Evolutionary conservation across 2,113 vertebrate species (phyloP), one percentile per base, ranked within the genome.

Genomic region (Myotis lucifugus): DNA sequence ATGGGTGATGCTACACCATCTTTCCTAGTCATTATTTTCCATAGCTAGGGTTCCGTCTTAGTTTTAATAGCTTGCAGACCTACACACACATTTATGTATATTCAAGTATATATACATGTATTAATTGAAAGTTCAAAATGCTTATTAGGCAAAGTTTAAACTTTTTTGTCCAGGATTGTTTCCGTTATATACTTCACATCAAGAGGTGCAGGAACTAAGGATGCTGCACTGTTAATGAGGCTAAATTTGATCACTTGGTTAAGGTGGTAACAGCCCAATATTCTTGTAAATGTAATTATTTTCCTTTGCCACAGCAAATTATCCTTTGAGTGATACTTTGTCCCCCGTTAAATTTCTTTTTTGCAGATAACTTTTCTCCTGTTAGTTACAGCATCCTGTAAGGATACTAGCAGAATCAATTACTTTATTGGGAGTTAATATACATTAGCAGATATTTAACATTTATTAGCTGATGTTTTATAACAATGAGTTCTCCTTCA

Each of bases 1-100:
- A 56, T 42, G 23, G 5, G 17, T 76, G 32, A 70, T 77, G 9
- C 2, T 85, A 76, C 32, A 37, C 94, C 18, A 86, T 77, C 19
- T 88, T 85, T 94, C 64, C 14, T 50, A 48, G 27, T 59, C n/a
- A 15, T 12, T 94, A 25, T 85, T 90, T 91, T 94, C 27, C 9
- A 25, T 54, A 85, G 59, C 14, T 52, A 83, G 52, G 9, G 29
- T 52, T 79, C n/a, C 69, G 27, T 64, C 37, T 50, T 78, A 73
- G 3, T 66, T 81, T 48, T 42, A 1, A 59, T 56, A 86, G 14
- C 42, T 21, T 52, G 19, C 8, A 50, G 17, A 42, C 18, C 40
- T 4, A 27, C 17, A 14, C 56, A 88, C 29, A 69, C 4, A 67
- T 18, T 40, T 67, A 29, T 27, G 7, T 18, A 46, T 86, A 25